These are phyloP conservation scores for Luffia ferchaultella DNA, from an alignment of 2,888 invertebrate species.

Conservation along the genomic window DNA sequence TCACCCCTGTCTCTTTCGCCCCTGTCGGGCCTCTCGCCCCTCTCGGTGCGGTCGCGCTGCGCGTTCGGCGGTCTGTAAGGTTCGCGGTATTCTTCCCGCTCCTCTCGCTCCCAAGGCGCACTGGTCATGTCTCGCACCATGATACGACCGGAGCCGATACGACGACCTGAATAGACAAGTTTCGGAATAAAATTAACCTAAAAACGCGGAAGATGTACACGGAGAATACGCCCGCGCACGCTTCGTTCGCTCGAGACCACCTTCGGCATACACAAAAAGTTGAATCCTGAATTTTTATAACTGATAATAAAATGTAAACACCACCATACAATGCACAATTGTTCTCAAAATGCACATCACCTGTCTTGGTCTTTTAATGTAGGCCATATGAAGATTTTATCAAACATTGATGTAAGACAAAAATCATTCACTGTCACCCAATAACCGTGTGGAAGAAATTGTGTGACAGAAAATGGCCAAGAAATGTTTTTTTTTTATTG, in stretches of 20 bases:
- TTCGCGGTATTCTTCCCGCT: constrained; percentile 18
- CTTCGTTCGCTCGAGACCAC: no score
- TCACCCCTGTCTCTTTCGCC: constrained; percentile 8
- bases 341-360: constrained; percentile 31
- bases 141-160: constrained; percentile 89
- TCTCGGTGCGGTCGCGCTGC: constrained; percentile 15
- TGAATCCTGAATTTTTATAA: background rate
- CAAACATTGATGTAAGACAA: no score
- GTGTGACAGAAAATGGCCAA: no score
- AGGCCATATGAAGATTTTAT: constrained; percentile 25
- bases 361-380: constrained; percentile 25
- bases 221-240: no score
- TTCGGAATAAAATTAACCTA: no score
- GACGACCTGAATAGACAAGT: constrained; percentile 38
- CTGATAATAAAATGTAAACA: constrained; percentile 11
- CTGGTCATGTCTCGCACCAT: constrained; percentile 68
- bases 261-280: no score
- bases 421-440: no score
- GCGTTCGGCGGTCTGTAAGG: constrained; percentile 19
- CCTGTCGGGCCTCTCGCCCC: constrained; percentile 1
- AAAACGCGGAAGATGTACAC: no score
- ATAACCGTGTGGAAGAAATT: no score
- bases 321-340: constrained; percentile 30
- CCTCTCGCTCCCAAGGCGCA: constrained; percentile 25
- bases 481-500: no score